Evolutionary conservation across 2,113 vertebrate species (phyloP), one percentile per base, ranked within the genome.

Genomic region (Phalacrocorax carbo): DNA sequence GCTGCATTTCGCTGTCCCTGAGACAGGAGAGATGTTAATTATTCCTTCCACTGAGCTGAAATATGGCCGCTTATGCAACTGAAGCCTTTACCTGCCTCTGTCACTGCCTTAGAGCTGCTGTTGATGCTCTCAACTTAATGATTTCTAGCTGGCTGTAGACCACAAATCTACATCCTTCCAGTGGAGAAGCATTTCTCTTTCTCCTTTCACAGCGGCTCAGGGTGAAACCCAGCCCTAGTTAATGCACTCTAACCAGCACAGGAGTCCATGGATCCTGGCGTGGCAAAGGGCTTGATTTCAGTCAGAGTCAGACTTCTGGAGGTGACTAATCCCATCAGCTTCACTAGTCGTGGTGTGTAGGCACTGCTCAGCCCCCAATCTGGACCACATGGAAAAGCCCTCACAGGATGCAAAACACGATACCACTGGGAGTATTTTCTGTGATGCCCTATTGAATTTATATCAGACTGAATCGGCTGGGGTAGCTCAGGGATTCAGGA

Each of bases 311-410:
- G 32, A 18, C 16, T 51, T 51, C 58, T 68, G 15, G 40, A 66
- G 30, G 30, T 52, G 23, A 48, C 9, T 42, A 64, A 72, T 32
- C 34, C 72, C 32, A 40, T 18, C 76, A 61, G 32, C 15, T 69
- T 42, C 73, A 19, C 29, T 5, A n/a, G 18, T 46, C 13, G 2
- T 5, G 12, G 58, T 1, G 0, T n/a, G 26, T 2, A 1, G 18
- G 29, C 38, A 20, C 7, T 32, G 25, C 48, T 72, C 44, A 84
- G 21, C 25, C 36, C n/a, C 23, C 42, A 65, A 7, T 6, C 5
- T 2, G 30, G 42, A 62, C 70, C 55, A 26, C 13, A 18, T 1
- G 2, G 66, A 86, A 68, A 60, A 71, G 6, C 17, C 57, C 27
- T 44, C 44, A n/a, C 1, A 5, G 32, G 27, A 54, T 17, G 12